A percentile compares a stretch with the other conserved stretches of the same genome.
These are phyloP conservation scores for Sturmia bella DNA, from an alignment of 2,888 invertebrate genomes.

Conservation along the genomic window DNA sequence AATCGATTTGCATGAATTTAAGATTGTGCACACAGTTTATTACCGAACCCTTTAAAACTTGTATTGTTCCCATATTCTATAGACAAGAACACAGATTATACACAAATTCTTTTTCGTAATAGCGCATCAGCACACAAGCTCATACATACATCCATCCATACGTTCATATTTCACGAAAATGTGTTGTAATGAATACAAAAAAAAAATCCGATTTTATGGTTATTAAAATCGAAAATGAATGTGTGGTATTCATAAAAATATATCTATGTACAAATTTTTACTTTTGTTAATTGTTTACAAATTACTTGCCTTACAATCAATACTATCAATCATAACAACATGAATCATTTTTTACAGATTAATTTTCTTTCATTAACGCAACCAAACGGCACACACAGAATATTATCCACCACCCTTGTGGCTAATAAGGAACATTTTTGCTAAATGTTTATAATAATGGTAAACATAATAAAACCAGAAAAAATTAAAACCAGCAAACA, in stretches of 20 bases:
- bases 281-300: conserved; percentile 53
- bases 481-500: conserved; percentile 55
- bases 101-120: conserved; percentile 9
- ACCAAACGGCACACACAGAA: conserved; percentile 7
- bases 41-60: conserved; percentile 1
- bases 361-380: conserved; percentile 43
- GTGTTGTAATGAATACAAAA: conserved; percentile 55
- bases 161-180: neutral
- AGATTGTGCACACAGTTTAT: too few relatives aligned
- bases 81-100: conserved; percentile 1
- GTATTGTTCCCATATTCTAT: neutral
- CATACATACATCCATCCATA: too few relatives aligned
- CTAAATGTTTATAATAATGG: conserved; percentile 74
- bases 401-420: conserved; percentile 31
- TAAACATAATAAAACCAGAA: conserved; percentile 74
- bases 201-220: conserved; percentile 61
- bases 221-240: conserved; percentile 48
- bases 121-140: neutral
- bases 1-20: too few relatives aligned
- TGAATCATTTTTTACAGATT: conserved; percentile 48
- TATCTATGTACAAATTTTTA: neutral
- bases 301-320: conserved; percentile 40
- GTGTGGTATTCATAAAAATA: neutral
- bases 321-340: conserved; percentile 53
- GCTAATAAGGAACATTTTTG: conserved; percentile 65